Conservation (phyloP, 2,888 invertebrate genomes). For the Aspidiotus destructor region DNA sequence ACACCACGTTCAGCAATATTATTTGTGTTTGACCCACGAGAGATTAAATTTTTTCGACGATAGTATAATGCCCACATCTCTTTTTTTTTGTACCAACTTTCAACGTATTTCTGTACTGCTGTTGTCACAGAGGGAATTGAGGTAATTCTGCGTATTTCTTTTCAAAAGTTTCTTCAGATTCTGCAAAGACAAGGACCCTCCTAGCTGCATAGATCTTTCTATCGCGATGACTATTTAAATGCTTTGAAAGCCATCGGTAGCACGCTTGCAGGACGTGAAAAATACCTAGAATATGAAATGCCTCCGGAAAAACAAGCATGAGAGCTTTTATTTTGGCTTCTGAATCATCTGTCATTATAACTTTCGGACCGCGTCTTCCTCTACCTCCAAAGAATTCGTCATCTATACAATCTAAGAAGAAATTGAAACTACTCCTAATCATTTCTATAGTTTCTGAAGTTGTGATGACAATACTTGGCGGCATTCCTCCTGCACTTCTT, state of each 20-base stretch:
- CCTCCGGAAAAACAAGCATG: not conserved
- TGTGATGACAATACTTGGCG: not conserved
- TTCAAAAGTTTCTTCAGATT: too few relatives aligned
- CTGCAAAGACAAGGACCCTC: too few relatives aligned
- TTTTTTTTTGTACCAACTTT: not conserved
- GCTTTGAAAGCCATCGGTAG: not conserved
- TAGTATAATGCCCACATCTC: not conserved
- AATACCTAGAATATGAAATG: not conserved
- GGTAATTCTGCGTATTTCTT: too few relatives aligned
- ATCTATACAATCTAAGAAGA: not conserved
- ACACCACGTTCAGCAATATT: not conserved
- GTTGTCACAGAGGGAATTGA: too few relatives aligned
- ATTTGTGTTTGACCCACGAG: not conserved
- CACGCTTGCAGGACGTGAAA: not conserved
- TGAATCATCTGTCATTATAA: not conserved
- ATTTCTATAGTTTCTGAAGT: not conserved
- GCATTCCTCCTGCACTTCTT: conserved; percentile 11
- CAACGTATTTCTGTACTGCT: not conserved
- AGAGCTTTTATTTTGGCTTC: not conserved
- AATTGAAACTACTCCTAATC: not conserved
- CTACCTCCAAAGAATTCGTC: not conserved
- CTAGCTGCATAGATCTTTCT: too few relatives aligned
- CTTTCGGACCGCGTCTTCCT: not conserved
- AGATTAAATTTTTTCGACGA: not conserved
- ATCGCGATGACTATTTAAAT: not conserved